Conservation (phyloP, 2,888 invertebrate species). For the Himalopsyche tibetana region DNA sequence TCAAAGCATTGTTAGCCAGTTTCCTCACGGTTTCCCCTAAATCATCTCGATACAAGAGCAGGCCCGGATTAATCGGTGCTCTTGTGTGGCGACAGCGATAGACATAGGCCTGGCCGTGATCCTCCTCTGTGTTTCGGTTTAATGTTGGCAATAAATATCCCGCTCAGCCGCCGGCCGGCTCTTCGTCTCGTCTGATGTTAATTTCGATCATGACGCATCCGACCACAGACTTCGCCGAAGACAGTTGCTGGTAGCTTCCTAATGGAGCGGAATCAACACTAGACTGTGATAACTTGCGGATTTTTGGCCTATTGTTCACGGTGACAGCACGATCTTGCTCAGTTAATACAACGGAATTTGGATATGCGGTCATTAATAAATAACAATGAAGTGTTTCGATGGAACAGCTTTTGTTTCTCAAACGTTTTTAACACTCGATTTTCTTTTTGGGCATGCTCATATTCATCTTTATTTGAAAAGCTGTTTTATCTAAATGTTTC, state of each 20-base stretch:
- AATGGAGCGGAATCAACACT: not conserved
- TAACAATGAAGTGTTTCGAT: no score
- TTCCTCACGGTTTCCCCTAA: not conserved
- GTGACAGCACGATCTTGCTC: no score
- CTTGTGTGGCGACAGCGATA: slow-evolving; percentile 6
- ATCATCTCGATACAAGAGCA: slow-evolving; percentile 28
- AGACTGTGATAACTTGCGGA: no score
- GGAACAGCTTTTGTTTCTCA: no score
- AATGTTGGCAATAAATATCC: slow-evolving; percentile 28
- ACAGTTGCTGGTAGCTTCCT: not conserved
- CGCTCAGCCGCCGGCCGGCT: not conserved
- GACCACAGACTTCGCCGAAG: slow-evolving; percentile 19
- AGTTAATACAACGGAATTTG: no score
- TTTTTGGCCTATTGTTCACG: no score
- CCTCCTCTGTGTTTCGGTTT: not conserved
- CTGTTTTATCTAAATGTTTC: no score
- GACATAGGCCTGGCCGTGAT: not conserved
- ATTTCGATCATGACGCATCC: slow-evolving; percentile 15
- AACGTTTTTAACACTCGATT: no score
- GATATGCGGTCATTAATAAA: no score
- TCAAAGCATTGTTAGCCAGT: slow-evolving; percentile 29
- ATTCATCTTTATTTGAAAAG: no score
- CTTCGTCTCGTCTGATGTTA: slow-evolving; percentile 2
- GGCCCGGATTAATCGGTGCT: slow-evolving; percentile 16
- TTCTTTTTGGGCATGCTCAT: no score